Evolutionary conservation across 2,797 vertebrate genomes (phyloP).

Genomic region (Micromesistius poutassou): DNA sequence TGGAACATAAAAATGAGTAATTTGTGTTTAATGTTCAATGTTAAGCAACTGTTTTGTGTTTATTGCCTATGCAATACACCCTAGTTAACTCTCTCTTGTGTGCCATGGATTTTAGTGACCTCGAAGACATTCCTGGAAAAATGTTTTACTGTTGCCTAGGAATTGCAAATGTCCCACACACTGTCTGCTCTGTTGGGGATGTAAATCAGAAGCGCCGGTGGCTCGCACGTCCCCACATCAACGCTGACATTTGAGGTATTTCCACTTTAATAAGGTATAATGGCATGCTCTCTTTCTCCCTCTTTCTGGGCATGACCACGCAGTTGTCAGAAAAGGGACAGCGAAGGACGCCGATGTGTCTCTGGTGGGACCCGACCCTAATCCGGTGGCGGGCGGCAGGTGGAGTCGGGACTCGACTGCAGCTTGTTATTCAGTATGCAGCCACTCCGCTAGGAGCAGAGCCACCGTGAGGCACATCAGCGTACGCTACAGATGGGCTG

Average conservation of each 20-base stretch:
- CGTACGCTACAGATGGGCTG: constrained; percentile 14
- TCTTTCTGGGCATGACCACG: neutral
- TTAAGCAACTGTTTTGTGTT: neutral
- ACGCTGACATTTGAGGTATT: neutral
- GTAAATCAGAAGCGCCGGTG: neutral
- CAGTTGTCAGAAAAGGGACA: neutral
- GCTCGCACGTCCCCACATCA: neutral
- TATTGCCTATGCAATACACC: neutral
- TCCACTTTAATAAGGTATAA: neutral
- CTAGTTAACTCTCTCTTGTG: neutral
- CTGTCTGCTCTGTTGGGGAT: neutral
- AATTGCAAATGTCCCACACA: neutral
- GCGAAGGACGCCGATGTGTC: neutral
- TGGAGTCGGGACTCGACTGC: neutral
- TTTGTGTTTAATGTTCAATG: too few relatives aligned
- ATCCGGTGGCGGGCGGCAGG: neutral
- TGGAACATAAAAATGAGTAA: neutral
- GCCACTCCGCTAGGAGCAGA: neutral
- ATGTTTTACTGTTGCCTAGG: neutral
- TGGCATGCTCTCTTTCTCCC: neutral
- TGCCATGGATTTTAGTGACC: neutral
- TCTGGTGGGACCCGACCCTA: neutral
- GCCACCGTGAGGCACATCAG: neutral
- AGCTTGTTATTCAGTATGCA: neutral
- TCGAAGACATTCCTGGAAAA: neutral